Evolutionary conservation across 2,113 vertebrate genomes (phyloP), one percentile per base, ranked within the genome.

Genomic region (Malurus melanocephalus): DNA sequence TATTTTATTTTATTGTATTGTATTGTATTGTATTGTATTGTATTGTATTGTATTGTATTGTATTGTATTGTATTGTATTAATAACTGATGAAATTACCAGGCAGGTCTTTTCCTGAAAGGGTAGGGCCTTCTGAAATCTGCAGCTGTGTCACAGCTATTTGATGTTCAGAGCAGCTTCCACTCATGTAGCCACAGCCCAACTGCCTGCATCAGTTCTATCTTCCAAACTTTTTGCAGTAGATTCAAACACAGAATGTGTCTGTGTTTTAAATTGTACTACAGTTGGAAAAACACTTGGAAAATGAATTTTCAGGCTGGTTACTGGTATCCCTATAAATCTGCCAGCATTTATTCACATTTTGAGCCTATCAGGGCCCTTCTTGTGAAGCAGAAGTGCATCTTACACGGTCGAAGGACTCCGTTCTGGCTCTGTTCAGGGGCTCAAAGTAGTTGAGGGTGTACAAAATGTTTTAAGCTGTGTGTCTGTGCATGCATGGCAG

Each of bases 161-260:
- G n/a, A 48, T 93, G 86, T 74, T 94, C 67, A 82, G 71, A 95
- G 85, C 52, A 53, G 48, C 73, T 95, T 85, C 71, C 56, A 62
- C 7, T 66, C 52, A 46, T 77, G 79, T 80, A 84, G 59, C 83
- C 1, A 3, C 59, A 66, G 77, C 80, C 89, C 66, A 88, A 76
- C 82, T 90, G 68, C 51, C 71, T 1, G 0, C 59, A 33, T 52
- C 55, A 72, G 28, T 65, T 88, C 93, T 90, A 42, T 79, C 71
- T 93, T 67, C 51, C 66, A 49, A 68, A 51, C 79, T 81, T 56
- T 85, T 90, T 76, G 61, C 46, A 76, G 30, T 17, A 43, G 61
- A 78, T 86, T 86, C 88, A 72, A 93, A 78, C 3, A 8, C 45
- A 72, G 88, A 92, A 66, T 28, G 32, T 72, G 38, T 56, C 66